phyloP scores from a whole-genome alignment of 2,888 invertebrate species.

The Ephialtes manifestator region DNA sequence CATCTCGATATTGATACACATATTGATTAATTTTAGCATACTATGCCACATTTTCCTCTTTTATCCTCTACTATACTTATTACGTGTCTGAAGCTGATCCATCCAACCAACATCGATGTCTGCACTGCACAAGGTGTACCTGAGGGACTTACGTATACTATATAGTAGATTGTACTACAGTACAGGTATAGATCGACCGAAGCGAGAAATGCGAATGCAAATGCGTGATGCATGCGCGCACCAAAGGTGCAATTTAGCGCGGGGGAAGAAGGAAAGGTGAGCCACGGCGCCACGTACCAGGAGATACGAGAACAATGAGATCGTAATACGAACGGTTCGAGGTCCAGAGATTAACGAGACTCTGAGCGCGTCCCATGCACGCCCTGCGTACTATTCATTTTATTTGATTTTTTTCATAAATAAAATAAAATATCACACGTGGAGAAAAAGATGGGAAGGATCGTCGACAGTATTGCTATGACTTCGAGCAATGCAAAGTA shows the following conservation, averaged over 20 bases:
- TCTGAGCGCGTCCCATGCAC: slow-evolving; percentile 64
- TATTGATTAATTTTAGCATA: not conserved
- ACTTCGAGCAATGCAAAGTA: slow-evolving; percentile 18
- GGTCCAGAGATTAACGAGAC: slow-evolving; percentile 67
- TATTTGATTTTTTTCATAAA: slow-evolving; percentile 5
- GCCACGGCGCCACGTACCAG: slow-evolving; percentile 45
- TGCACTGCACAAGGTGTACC: slow-evolving; percentile 25
- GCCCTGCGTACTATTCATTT: slow-evolving; percentile 41
- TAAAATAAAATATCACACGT: slow-evolving; percentile 7
- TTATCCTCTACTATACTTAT: slow-evolving; percentile 14
- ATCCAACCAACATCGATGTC: slow-evolving; percentile 44
- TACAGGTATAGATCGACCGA: slow-evolving; percentile 37
- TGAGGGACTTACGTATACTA: slow-evolving; percentile 5
- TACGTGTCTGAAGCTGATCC: slow-evolving; percentile 46
- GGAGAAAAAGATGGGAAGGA: slow-evolving; percentile 17
- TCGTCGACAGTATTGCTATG: slow-evolving; percentile 12
- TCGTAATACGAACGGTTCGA: slow-evolving; percentile 68
- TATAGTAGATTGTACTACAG: slow-evolving; percentile 4
- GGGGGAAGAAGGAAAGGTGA: slow-evolving; percentile 68
- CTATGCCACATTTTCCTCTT: not conserved
- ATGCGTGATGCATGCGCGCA: slow-evolving; percentile 60
- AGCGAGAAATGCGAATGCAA: slow-evolving; percentile 67
- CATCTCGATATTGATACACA: not conserved
- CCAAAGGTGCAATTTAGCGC: slow-evolving; percentile 68
- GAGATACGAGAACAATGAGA: slow-evolving; percentile 68